phyloP scores from a whole-genome alignment of 2,797 vertebrate genomes.

The Prionace glauca region DNA sequence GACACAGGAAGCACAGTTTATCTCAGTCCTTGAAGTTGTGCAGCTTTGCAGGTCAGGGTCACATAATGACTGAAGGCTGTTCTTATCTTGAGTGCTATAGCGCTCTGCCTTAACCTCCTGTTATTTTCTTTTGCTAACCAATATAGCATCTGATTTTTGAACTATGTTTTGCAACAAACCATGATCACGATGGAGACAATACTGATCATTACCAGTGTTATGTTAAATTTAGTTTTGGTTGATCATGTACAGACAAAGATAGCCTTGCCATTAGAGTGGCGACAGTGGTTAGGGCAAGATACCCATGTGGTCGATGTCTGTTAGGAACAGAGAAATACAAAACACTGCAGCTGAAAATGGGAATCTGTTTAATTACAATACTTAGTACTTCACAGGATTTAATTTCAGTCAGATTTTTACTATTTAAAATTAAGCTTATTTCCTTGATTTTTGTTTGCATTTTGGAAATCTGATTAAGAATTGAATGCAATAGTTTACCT shows the following conservation, averaged over 20 bases:
- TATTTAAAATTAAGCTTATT: not conserved
- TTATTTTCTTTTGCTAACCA: not conserved
- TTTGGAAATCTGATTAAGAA: not conserved
- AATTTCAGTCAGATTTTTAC: not conserved
- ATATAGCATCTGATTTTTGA: not conserved
- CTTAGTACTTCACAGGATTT: not conserved
- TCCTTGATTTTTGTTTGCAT: not conserved
- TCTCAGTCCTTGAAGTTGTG: not conserved
- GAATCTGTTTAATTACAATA: not conserved
- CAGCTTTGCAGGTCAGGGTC: not conserved
- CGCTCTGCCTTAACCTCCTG: not conserved
- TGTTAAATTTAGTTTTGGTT: not conserved
- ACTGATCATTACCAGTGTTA: not conserved
- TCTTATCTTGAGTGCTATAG: not conserved
- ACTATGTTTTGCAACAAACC: not conserved
- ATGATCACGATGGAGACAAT: not conserved
- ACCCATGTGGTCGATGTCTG: not conserved
- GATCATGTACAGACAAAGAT: not conserved
- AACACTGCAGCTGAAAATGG: not conserved
- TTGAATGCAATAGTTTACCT: not conserved
- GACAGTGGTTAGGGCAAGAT: constrained; percentile 19
- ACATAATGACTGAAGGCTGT: not conserved
- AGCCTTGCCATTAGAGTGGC: constrained; percentile 8
- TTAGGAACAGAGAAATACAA: not conserved
- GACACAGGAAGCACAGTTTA: not conserved